Evolutionary conservation across 2,888 invertebrate species (phyloP).

Genomic region (Lithophane socia): DNA sequence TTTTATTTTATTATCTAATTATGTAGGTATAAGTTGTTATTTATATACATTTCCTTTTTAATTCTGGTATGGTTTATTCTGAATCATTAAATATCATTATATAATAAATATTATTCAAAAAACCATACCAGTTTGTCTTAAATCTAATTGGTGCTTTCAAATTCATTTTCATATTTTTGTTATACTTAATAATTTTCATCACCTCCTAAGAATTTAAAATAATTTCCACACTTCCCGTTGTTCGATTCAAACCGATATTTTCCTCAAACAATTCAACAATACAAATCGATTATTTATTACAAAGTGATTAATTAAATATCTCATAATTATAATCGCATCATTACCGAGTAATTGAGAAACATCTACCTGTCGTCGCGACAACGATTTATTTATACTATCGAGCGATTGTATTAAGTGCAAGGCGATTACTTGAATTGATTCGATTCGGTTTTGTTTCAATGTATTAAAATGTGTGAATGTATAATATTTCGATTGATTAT

Average conservation of each 20-base stretch:
- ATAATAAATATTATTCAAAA: too few relatives aligned
- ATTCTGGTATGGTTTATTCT: too few relatives aligned
- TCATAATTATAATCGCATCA: slow-evolving; percentile 11
- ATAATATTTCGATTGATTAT: background rate
- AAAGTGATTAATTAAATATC: slow-evolving; percentile 35
- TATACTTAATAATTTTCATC: background rate
- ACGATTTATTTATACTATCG: slow-evolving; percentile 35
- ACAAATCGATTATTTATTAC: slow-evolving; percentile 36
- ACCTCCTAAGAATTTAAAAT: background rate
- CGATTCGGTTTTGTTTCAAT: slow-evolving; percentile 18
- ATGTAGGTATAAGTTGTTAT: too few relatives aligned
- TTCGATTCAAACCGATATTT: slow-evolving; percentile 4
- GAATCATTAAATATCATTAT: too few relatives aligned
- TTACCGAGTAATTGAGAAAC: slow-evolving; percentile 35
- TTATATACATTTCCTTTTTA: too few relatives aligned
- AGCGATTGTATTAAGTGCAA: slow-evolving; percentile 33
- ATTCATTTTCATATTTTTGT: too few relatives aligned
- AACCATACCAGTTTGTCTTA: too few relatives aligned
- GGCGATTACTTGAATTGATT: slow-evolving; percentile 34
- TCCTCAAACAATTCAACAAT: slow-evolving; percentile 33
- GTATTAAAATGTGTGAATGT: slow-evolving; percentile 12
- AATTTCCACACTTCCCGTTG: slow-evolving; percentile 4
- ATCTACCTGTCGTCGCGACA: slow-evolving; percentile 38
- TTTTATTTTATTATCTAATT: too few relatives aligned
- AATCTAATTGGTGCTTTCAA: too few relatives aligned